Evolutionary conservation across 2,797 vertebrate genomes (phyloP), one percentile per base, ranked within the genome.

Genomic region (Taenioides sp.): DNA sequence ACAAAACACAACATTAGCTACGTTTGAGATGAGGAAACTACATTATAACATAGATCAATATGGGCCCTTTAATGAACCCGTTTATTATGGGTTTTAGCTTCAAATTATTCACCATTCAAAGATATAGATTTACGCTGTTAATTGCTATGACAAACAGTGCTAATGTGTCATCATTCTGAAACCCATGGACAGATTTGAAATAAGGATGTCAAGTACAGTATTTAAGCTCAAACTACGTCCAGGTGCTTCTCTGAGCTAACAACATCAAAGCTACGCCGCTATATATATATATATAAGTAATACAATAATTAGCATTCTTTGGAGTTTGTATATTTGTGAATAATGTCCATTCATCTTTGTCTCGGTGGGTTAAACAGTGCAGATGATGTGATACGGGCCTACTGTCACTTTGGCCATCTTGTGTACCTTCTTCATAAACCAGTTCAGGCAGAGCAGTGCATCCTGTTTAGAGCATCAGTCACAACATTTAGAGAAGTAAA

Each of bases 401-500:
- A 37, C 54, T 7, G 2, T 79, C 67, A 47, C 71, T 69, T 23
- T 2, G 52, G 49, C 49, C 67, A 65, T 65, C 75, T 67, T 80
- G 77, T 67, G 49, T 84, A 72, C 77, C 64, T 50, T 49, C 65
- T 28, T 17, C n/a, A 65, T 84, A 88, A 87, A 90, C 78, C 57
- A 65, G 79, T 58, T 71, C 61, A 58, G 60, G 55, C 75, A 77
- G 71, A 40, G 86, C 81, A 69, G 80, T 74, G 78, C 80, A 84
- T 91, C 85, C 90, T 92, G 90, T 92, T 93, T 93, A 80, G 82
- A 81, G 64, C 72, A 64, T 77, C 79, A 61, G 23, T 85, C 84
- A 83, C 80, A 88, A 91, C 86, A 78, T 89, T 89, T 83, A 79
- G 63, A 86, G 69, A 82, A 71, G 65, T 71, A 78, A 82, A 75